A percentile compares a stretch with the other conserved stretches of the same genome.
phyloP scores from a whole-genome alignment of 1,140 invertebrate species.

The Leptopilina clavipes region DNA sequence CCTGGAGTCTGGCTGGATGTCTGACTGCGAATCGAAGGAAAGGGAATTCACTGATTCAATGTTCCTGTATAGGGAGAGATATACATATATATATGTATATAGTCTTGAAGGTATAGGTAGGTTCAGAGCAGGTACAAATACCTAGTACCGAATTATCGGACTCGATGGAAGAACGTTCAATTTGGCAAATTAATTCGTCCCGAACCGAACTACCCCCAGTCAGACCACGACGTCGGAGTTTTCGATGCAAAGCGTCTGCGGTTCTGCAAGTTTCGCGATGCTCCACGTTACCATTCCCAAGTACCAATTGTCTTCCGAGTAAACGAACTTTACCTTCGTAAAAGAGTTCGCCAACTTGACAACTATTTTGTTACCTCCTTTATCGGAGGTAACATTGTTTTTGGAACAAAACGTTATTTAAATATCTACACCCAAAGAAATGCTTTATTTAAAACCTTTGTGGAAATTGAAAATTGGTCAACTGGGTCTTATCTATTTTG shows the following conservation, averaged over 20 bases:
- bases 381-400: too few species aligned
- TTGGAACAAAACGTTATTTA: too few species aligned
- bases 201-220: constrained; percentile 56
- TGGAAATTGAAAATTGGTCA: too few species aligned
- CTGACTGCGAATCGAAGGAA: constrained; percentile 8
- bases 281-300: constrained; percentile 19
- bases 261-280: constrained; percentile 56
- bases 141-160: constrained; percentile 70
- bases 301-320: not conserved
- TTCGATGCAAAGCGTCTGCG: constrained; percentile 62
- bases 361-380: not conserved
- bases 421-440: too few species aligned
- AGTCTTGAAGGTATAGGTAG: not conserved
- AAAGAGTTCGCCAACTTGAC: constrained; percentile 5
- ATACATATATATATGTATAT: constrained; percentile 20
- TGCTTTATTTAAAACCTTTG: too few species aligned
- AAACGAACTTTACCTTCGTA: not conserved
- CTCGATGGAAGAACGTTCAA: constrained; percentile 74
- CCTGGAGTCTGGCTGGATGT: constrained; percentile 39
- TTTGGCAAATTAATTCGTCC: constrained; percentile 73
- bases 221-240: constrained; percentile 55
- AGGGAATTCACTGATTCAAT: constrained; percentile 36
- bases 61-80: too few species aligned
- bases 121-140: constrained; percentile 43
- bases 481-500: too few species aligned